Conservation (phyloP, 2,888 invertebrate species). For the Euphydryas editha region DNA sequence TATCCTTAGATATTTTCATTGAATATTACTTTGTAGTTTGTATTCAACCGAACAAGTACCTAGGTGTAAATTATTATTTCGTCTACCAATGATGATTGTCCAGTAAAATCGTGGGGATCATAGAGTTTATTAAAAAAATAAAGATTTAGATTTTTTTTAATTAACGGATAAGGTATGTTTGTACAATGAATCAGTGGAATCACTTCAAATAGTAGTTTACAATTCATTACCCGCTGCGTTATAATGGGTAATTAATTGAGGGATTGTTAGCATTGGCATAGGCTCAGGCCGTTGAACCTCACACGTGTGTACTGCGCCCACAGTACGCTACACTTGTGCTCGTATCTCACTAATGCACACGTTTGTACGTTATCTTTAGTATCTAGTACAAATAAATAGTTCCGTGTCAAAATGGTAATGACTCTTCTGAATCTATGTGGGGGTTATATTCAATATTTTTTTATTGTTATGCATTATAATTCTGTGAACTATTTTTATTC, state of each 20-base stretch:
- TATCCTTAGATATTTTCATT: neutral
- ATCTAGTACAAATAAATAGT: slow-evolving; percentile 34
- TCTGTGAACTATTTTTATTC: no score
- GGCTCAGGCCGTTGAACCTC: slow-evolving; percentile 68
- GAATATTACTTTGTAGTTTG: neutral
- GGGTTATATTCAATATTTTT: slow-evolving; percentile 8
- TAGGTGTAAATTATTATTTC: neutral
- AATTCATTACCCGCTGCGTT: slow-evolving; percentile 41
- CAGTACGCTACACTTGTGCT: slow-evolving; percentile 28
- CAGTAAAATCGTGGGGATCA: neutral
- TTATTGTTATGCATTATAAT: neutral
- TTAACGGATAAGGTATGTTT: slow-evolving; percentile 19
- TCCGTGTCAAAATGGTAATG: slow-evolving; percentile 23
- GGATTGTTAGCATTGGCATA: slow-evolving; percentile 74
- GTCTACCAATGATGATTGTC: neutral
- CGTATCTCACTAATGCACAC: slow-evolving; percentile 24
- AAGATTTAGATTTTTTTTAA: neutral
- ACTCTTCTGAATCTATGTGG: slow-evolving; percentile 13
- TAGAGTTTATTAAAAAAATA: neutral
- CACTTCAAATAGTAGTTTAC: slow-evolving; percentile 34
- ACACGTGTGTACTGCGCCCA: slow-evolving; percentile 48
- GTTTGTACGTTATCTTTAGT: slow-evolving; percentile 31
- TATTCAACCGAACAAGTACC: no score
- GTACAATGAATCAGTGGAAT: slow-evolving; percentile 26
- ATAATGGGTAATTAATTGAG: slow-evolving; percentile 47